A percentile compares a stretch with the other conserved stretches of the same genome.
Conservation (phyloP, 1,140 invertebrate species). For the Neodiprion pinetum region DNA sequence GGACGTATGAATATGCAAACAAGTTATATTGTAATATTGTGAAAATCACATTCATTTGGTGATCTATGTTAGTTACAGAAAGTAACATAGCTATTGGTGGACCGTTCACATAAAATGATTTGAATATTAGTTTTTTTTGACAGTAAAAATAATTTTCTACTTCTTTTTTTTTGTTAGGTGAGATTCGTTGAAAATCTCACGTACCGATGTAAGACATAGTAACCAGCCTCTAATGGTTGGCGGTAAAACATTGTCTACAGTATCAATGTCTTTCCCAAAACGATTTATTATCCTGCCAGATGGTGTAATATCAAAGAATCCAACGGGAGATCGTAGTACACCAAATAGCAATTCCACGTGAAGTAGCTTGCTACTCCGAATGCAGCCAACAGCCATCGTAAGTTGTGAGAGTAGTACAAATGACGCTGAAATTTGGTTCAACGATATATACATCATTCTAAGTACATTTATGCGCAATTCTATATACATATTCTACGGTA, state of each 20-base stretch:
- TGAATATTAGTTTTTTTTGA: conserved; percentile 18
- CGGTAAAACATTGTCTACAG: conserved; percentile 62
- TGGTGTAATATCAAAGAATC: conserved; percentile 70
- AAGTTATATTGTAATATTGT: background rate
- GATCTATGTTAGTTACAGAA: conserved; percentile 1
- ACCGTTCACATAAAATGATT: conserved; percentile 25
- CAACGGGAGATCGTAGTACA: conserved; percentile 64
- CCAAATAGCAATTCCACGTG: conserved; percentile 51
- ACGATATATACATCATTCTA: conserved; percentile 23
- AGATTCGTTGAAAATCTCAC: conserved; percentile 37
- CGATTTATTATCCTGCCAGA: conserved; percentile 68
- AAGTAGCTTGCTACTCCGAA: conserved; percentile 53
- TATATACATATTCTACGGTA: conserved; percentile 12
- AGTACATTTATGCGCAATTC: conserved; percentile 12
- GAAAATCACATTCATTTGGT: background rate
- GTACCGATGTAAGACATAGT: conserved; percentile 72
- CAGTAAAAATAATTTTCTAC: conserved; percentile 20
- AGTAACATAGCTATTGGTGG: conserved; percentile 40
- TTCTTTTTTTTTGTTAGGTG: conserved; percentile 23
- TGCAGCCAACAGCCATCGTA: conserved; percentile 52
- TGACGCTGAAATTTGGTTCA: conserved; percentile 54
- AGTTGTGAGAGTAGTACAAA: conserved; percentile 53
- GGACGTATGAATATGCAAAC: background rate
- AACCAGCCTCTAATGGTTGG: conserved; percentile 59
- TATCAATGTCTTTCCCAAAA: conserved; percentile 65